phyloP scores from a whole-genome alignment of 2,113 vertebrate genomes.

The Eulemur macaco region DNA sequence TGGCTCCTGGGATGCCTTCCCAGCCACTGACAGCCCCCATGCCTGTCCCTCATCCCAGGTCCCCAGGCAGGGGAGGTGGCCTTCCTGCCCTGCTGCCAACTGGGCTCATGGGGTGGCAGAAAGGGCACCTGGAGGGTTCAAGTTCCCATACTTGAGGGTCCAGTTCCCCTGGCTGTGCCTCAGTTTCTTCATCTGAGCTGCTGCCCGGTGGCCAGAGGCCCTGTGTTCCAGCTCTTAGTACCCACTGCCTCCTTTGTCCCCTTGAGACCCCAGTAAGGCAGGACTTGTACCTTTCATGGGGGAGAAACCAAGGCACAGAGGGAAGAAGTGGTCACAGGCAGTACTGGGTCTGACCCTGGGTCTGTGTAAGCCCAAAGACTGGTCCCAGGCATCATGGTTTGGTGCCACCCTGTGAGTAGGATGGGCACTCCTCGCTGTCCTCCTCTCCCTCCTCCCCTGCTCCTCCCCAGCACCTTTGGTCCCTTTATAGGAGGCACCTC shows the following conservation, averaged over 20 bases:
- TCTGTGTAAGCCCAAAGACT: not conserved
- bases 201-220: not conserved
- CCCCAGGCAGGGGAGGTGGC: not conserved
- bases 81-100: accelerated
- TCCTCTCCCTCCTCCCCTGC: not conserved
- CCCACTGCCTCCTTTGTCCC: not conserved
- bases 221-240: not conserved
- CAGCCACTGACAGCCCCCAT: not conserved
- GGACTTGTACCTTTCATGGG: not conserved
- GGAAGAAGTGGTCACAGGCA: not conserved
- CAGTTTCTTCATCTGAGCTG: not conserved
- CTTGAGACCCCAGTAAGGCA: not conserved
- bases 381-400: too few species aligned
- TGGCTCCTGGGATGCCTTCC: not conserved
- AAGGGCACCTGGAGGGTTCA: not conserved
- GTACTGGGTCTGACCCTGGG: accelerated
- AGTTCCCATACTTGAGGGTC: too few species aligned
- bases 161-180: not conserved
- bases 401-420: too few species aligned
- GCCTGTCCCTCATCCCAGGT: not conserved
- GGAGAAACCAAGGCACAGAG: not conserved
- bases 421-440: not conserved
- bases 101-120: not conserved
- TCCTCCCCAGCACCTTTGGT: accelerated
- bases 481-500: not conserved